Evolutionary conservation across 2,113 vertebrate species (phyloP).

Genomic region (Bos indicus): DNA sequence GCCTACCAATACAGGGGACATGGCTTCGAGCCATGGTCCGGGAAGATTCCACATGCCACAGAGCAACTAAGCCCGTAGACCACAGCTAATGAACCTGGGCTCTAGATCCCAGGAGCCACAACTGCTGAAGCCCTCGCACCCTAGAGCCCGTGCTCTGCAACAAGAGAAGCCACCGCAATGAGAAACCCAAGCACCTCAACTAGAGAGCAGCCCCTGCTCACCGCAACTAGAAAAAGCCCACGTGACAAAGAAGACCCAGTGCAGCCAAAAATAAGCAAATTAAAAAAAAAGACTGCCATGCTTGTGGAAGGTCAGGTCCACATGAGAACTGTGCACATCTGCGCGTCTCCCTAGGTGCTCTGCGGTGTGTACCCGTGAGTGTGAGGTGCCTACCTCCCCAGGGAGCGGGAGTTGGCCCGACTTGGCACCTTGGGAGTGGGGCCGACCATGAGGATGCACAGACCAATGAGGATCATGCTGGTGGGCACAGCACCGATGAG

Average conservation of each 20-base stretch:
- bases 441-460: conserved; percentile 90
- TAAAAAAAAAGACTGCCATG: background rate
- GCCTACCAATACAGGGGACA: background rate
- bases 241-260: background rate
- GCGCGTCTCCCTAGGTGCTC: background rate
- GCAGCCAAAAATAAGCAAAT: background rate
- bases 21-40: background rate
- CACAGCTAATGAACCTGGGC: background rate
- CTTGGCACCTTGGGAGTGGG: conserved; percentile 88
- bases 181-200: background rate
- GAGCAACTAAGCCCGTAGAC: background rate
- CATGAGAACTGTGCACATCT: rapidly evolving
- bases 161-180: background rate
- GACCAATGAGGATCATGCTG: conserved; percentile 88
- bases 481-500: conserved; percentile 92
- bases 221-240: background rate
- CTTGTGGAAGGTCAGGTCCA: background rate
- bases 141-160: background rate
- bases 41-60: background rate
- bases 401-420: conserved; percentile 82
- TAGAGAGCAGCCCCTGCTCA: background rate
- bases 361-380: background rate
- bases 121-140: background rate
- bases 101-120: background rate
- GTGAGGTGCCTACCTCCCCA: conserved; percentile 81